These are phyloP conservation scores for Nematopogon swammerdamellus DNA, from an alignment of 2,888 invertebrate species.

Conservation along the genomic window DNA sequence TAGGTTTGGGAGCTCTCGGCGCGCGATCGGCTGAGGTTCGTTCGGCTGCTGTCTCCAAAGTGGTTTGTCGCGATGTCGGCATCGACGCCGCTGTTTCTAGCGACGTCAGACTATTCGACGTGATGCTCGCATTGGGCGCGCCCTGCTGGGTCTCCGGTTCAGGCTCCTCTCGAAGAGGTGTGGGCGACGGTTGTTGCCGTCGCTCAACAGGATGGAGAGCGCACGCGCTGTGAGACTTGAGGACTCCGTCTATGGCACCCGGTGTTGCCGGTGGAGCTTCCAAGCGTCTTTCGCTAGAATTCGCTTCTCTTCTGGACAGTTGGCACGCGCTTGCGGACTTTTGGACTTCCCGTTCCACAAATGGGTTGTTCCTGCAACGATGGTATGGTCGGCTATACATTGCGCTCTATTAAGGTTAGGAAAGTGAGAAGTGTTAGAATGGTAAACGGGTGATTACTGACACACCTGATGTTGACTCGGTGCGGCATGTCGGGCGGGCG, in stretches of 20 bases:
- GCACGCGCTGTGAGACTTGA: constrained; percentile 45
- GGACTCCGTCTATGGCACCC: constrained; percentile 28
- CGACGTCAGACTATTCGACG: constrained; percentile 2
- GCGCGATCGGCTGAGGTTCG: neutral
- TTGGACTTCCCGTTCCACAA: constrained; percentile 55
- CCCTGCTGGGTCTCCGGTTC: constrained; percentile 5
- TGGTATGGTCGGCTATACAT: constrained; percentile 9
- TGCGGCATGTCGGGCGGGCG: constrained; percentile 51
- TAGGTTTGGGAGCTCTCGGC: neutral
- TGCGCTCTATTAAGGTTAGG: no score
- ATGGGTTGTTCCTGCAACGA: constrained; percentile 50
- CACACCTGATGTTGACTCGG: constrained; percentile 45
- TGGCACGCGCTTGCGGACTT: constrained; percentile 64
- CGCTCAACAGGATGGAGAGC: constrained; percentile 33
- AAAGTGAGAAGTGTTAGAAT: no score
- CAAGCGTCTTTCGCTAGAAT: constrained; percentile 27
- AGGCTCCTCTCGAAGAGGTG: constrained; percentile 1
- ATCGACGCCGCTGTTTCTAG: constrained; percentile 9
- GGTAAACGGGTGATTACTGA: no score
- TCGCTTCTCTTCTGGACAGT: constrained; percentile 36
- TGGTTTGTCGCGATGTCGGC: constrained; percentile 10
- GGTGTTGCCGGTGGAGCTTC: constrained; percentile 19
- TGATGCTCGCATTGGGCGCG: neutral
- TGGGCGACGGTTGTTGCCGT: constrained; percentile 3
- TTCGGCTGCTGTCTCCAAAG: neutral